phyloP scores from a whole-genome alignment of 2,797 vertebrate genomes.

The Columba guinea region DNA sequence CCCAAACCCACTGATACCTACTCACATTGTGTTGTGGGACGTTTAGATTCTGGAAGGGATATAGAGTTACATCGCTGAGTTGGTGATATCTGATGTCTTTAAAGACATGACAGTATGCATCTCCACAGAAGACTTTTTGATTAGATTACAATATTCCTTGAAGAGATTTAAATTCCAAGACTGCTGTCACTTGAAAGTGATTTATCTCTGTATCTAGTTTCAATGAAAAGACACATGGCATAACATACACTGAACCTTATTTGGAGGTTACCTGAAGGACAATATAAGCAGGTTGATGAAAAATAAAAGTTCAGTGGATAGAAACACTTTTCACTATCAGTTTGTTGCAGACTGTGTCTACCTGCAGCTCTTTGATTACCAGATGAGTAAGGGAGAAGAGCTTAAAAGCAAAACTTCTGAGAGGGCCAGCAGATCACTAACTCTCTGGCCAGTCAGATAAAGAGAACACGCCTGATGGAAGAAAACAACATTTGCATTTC shows the following conservation, averaged over 20 bases:
- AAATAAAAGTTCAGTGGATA: background rate
- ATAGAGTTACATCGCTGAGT: background rate
- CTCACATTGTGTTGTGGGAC: background rate
- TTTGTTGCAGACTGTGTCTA: background rate
- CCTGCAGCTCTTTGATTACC: background rate
- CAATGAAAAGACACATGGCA: background rate
- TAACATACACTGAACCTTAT: background rate
- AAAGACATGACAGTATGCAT: background rate
- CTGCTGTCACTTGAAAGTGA: constrained; percentile 9
- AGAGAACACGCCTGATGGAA: background rate
- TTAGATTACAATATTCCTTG: background rate
- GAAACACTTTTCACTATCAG: background rate
- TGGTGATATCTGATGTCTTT: background rate
- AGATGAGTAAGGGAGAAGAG: background rate
- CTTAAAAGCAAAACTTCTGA: background rate
- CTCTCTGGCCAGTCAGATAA: background rate
- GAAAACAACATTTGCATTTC: background rate
- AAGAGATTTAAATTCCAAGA: constrained; percentile 22
- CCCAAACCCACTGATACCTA: background rate
- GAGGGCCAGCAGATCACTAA: background rate
- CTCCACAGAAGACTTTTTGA: background rate
- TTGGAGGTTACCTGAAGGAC: background rate
- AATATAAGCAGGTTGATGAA: background rate
- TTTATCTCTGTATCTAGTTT: background rate
- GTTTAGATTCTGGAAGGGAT: background rate